A percentile compares a stretch with the other conserved stretches of the same genome.
Conservation (phyloP, 1,140 invertebrate species). For the Venustaconcha ellipsiformis region DNA sequence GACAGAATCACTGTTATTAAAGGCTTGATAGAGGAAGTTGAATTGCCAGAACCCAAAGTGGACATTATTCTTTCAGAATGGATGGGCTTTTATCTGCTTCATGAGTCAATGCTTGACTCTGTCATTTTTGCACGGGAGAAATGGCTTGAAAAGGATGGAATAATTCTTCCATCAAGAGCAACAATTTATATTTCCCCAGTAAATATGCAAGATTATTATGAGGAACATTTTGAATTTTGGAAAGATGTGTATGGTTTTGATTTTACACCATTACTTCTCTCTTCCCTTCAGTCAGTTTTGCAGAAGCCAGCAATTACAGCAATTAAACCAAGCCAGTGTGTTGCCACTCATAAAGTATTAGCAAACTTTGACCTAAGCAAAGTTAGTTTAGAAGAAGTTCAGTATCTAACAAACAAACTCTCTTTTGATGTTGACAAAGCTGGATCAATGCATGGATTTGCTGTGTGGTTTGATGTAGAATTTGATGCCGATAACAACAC, state of each 20-base stretch:
- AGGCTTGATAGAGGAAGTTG: constrained; percentile 58
- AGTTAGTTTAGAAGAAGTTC: constrained; percentile 47
- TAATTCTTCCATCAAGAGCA: constrained; percentile 59
- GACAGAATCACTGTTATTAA: constrained; percentile 64
- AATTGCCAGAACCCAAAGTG: constrained; percentile 53
- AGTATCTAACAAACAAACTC: constrained; percentile 40
- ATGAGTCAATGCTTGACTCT: constrained; percentile 69
- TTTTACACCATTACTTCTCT: constrained; percentile 52
- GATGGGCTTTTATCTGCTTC: constrained; percentile 70
- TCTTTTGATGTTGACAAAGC: constrained; percentile 42
- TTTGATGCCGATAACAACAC: constrained; percentile 38
- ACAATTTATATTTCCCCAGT: constrained; percentile 53
- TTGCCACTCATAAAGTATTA: constrained; percentile 46
- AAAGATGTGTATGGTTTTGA: constrained; percentile 63
- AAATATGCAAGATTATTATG: constrained; percentile 48
- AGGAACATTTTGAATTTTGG: constrained; percentile 60
- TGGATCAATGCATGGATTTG: constrained; percentile 58
- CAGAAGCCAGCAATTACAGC: constrained; percentile 52
- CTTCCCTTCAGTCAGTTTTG: constrained; percentile 32
- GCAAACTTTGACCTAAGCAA: constrained; percentile 55
- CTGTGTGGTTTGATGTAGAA: constrained; percentile 62
- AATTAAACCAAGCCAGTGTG: constrained; percentile 38
- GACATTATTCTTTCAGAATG: constrained; percentile 69
- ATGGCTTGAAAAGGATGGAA: constrained; percentile 56
- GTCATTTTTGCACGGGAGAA: constrained; percentile 65